Base-by-base conservation (phyloP, 2,797 vertebrate genomes). In the Anomalospiza imberbis region DNA sequence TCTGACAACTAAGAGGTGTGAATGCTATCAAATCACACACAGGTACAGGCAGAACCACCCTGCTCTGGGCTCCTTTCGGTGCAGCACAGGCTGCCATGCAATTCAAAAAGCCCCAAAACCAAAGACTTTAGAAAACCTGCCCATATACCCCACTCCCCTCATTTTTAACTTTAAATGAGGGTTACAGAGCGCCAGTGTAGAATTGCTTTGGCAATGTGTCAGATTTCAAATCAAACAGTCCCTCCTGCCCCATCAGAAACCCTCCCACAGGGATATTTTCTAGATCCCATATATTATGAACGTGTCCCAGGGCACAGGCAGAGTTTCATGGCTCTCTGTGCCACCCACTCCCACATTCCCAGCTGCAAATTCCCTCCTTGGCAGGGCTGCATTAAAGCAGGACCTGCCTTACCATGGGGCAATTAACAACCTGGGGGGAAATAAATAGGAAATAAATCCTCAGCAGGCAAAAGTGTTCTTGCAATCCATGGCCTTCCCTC, bases 1-100 rank as follows among this genome's bases (percentile, higher is more conserved):
- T 51, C 72, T 44, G 75, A 88, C 51, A 76, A 76, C 77, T 58
- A 42, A 79, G 70, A 88, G 80, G 86, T 21, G 51, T 34, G 34
- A 89, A 51, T 11, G 54, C 55, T 48, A 7, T 31, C 36, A 24
- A 61, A 70, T 58, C 89, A 61, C 83, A 85, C 72, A 10, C 50
- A 63, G 85, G 84, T 74, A 57, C 63, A 13, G 38, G 76, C 81
- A 83, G 76, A 60, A 10, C 6, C 7, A 80, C 45, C 88, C 83
- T 18, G 17, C 73, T 67, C 32, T 7, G 18, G 25, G 63, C 74
- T 72, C 34, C 0, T 65, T 62, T 40, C 7, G 42, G 79, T 22
- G 58, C 66, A 54, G 26, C 74, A 31, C 61, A 38, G 74, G 44
- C 82, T 73, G 75, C 63, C 66, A 13, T 0, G 4, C 50, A 53